Conservation (phyloP, 2,888 invertebrate species). For the Netelia melanura region DNA sequence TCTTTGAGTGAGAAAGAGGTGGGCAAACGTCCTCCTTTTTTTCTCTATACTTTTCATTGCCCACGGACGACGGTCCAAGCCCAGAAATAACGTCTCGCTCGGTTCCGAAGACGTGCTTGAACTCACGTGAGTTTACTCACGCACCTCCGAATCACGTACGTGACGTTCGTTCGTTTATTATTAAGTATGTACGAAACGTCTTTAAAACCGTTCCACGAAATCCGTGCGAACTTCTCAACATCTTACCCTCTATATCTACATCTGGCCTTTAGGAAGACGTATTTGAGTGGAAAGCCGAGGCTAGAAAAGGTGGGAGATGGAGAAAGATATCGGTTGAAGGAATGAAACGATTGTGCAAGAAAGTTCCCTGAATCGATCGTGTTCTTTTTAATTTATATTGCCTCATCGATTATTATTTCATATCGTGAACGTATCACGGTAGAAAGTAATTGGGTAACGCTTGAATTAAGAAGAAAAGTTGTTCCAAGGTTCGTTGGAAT, state of each 20-base stretch:
- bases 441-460: too few relatives aligned
- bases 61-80: constrained; percentile 25
- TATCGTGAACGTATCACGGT: too few relatives aligned
- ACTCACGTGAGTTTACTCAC: constrained; percentile 55
- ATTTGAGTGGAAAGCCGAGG: not conserved
- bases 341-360: not conserved
- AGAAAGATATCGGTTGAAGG: not conserved
- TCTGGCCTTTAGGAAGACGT: not conserved
- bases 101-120: constrained; percentile 4
- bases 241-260: not conserved
- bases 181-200: not conserved
- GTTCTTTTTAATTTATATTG: not conserved
- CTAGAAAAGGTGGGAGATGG: not conserved
- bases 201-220: constrained; percentile 22
- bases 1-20: constrained; percentile 17
- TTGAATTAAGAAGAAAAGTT: not conserved
- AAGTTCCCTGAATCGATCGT: not conserved
- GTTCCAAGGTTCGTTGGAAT: not conserved
- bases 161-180: constrained; percentile 42
- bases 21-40: constrained; percentile 23
- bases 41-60: constrained; percentile 9
- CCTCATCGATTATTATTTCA: not conserved
- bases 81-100: constrained; percentile 40
- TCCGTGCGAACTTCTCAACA: not conserved
- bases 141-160: constrained; percentile 41